Base-by-base conservation (phyloP, 2,113 vertebrate species). In the Saccopteryx leptura region DNA sequence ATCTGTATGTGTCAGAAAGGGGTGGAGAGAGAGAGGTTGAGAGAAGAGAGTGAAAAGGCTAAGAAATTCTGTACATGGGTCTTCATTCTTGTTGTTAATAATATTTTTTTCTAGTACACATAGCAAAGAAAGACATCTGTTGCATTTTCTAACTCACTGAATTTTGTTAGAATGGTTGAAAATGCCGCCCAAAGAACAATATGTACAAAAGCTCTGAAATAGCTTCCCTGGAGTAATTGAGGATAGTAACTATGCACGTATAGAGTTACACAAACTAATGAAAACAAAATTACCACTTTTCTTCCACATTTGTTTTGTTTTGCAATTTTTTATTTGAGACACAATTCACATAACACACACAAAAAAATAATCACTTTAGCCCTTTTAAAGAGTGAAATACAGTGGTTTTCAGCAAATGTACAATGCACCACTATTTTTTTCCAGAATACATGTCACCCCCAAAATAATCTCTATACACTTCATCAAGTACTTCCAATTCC, bases 101-200 rank as follows among this genome's bases (percentile, higher is more conserved):
- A 81, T 12, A 69, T 15, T 79, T 68, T 89, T 33, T 82, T 12
- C 52, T 76, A 65, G 18, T 58, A 60, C 15, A 0, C 10, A 33
- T 31, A 87, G 54, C 18, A 87, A 26, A 90, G 46, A 88, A 83
- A 72, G 8, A 26, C 24, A 54, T 31, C 52, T 60, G 12, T 54
- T 76, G 23, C 28, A 52, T 75, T 66, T 84, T 66, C 56, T 75
- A 54, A 88, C 65, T 92, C 84, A 72, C 17, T 66, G 31, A 11
- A 68, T 54, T 75, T 89, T 78, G 74, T 56, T 72, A 83, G n/a
- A 76, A 91, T 91, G 92, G 90, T 69, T 88, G 31, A 46, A 89
- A 91, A 81, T 88, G 61, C 11, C 26, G 46, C 61, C 79, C 61
- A 74, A 80, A 84, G n/a, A 94, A 75, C 21, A 60, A 8, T 33